Conservation (phyloP, 2,113 vertebrate species). For the Cephalopterus ornatus region DNA sequence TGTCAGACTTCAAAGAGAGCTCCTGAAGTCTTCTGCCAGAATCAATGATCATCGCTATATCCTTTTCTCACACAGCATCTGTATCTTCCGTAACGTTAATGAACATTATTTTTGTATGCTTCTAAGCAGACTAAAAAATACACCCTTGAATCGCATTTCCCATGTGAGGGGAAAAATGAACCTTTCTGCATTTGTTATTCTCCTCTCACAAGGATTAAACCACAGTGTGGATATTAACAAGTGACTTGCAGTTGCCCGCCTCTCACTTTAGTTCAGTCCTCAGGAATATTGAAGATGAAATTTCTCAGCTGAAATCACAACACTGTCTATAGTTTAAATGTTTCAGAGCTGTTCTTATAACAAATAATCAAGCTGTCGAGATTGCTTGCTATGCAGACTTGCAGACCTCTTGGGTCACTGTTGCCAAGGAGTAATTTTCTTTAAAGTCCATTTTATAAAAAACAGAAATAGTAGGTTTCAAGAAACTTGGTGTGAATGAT, state of each 20-base stretch:
- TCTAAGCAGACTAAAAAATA: constrained; percentile 11
- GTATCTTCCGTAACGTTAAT: constrained; percentile 22
- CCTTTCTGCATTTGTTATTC: constrained; percentile 49
- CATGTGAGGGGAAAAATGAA: neutral
- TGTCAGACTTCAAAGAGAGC: constrained; percentile 63
- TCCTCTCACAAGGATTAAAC: constrained; percentile 40
- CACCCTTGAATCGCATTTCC: constrained; percentile 28
- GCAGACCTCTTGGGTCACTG: constrained; percentile 10
- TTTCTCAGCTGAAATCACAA: constrained; percentile 36
- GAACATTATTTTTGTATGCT: constrained; percentile 51
- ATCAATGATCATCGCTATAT: constrained; percentile 32
- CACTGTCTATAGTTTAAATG: neutral
- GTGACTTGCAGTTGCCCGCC: neutral
- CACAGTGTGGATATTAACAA: constrained; percentile 31
- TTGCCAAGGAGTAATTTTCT: constrained; percentile 41
- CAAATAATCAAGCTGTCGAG: constrained; percentile 48
- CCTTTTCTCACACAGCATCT: constrained; percentile 27
- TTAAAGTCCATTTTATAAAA: constrained; percentile 14
- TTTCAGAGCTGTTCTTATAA: constrained; percentile 28
- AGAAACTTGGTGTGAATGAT: constrained; percentile 4
- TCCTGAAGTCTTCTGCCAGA: constrained; percentile 62
- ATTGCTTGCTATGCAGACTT: constrained; percentile 14
- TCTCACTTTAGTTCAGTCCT: constrained; percentile 38
- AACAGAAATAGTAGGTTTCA: constrained; percentile 40
- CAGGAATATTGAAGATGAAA: constrained; percentile 24